Evolutionary conservation across 1,140 invertebrate species (phyloP), one percentile per base, ranked within the genome.

Genomic region (Dendrolimus kikuchii): DNA sequence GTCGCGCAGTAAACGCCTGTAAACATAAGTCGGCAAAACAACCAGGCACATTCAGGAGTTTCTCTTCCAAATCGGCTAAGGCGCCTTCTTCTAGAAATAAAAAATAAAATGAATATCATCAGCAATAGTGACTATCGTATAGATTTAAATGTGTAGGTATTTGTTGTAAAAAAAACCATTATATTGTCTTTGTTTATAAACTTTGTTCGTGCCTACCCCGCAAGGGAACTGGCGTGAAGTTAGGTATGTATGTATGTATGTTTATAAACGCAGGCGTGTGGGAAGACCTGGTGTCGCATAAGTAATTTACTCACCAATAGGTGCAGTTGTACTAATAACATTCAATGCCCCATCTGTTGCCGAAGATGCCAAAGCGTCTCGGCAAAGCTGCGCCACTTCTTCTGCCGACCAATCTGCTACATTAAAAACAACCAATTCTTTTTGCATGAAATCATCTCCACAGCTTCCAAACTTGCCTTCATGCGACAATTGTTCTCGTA

Each of bases 391-490:
- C 0, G 74, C 51, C 3, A 86, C 55, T 54, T 86, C 82, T 2
- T 82, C 70, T 0, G 66, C 53, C 0, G 82, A 60, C 82, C 80
- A 82, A 46, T 86, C 79, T 0, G 71, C 74, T n/a, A 86, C 81
- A 50, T 81, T 84, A 47, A 77, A 80, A 7, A 86, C 57, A 36
- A 78, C 66, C 39, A 86, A 48, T 40, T 82, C 74, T 38, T 77
- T 64, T 6, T 55, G 57, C 9, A 23, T 56, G 53, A 38, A 66
- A 41, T 0, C 66, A 23, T 23, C 69, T 47, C 76, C 72, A 6
- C 67, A 74, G 49, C 59, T 51, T 2, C 60, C 69, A 2, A 58
- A 36, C 36, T 66, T 49, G 6, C 80, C 78, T 10, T 81, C 76
- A 4, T 53, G 64, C 37, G 55, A 39, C 68, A 82, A 71, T 6